Base-by-base conservation (phyloP, 2,888 invertebrate genomes). In the Nomada ferruginata region DNA sequence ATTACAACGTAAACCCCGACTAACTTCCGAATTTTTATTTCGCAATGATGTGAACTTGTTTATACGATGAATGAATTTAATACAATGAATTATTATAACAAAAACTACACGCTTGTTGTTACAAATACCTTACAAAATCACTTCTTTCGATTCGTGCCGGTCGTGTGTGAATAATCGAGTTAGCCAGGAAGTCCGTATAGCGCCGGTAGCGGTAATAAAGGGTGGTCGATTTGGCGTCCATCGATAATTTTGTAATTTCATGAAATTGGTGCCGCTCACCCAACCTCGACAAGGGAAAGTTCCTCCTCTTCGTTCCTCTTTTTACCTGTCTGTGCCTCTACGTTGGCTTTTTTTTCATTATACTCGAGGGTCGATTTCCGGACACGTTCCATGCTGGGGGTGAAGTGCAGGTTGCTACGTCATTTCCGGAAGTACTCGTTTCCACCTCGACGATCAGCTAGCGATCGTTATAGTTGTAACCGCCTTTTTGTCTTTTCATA, bases 341-440 rank as follows among this genome's bases (percentile, higher is more conserved):
- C 72, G 42, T 78, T 53, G n/a, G 66, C 61, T 61, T 66, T 80
- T 79, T 76, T 73, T 69, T 71, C 23, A 66, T 72, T 82, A 68
- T 72, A 66, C 83, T 76, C 80, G 82, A 90, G 89, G 88, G 88
- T 89, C 87, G 87, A 89, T 89, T 91, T 91, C 90, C 90, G 89
- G 88, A 61, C 85, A 83, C 82, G 86, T 84, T 85, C 90, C 73
- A 86, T 77, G 85, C 83, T 85, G 90, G 90, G 91, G 91, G 90
- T 87, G 85, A 84, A 63, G 64, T 36, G 36, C 79, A 79, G 69
- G 81, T 78, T 84, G 89, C 92, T 90, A 87, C 92, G 91, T 92
- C 92, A 93, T 87, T 92, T 92, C 92, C 92, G 91, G 83, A 90
- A 92, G 74, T 83, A 69, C 72, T 83, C 64, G 76, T 81, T 82